Percentiles rank a stretch among this genome's conserved stretches.
Conservation (phyloP, 1,140 invertebrate species). For the Melanaphis sacchari region DNA sequence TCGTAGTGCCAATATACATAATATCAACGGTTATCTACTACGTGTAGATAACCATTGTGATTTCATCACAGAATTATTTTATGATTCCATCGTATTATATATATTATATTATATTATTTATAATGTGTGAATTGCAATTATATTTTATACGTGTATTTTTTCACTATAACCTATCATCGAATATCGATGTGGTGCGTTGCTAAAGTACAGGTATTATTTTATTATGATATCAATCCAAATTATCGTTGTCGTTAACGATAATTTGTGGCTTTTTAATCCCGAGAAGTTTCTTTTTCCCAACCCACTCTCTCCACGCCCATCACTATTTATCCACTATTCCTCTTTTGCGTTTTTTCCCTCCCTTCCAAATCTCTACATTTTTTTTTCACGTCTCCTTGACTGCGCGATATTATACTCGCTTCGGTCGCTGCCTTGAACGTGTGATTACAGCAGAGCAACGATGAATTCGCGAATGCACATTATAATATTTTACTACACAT, state of each 20-base stretch:
- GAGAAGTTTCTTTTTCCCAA: background rate
- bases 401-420: background rate
- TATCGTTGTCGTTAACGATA: background rate
- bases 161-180: background rate
- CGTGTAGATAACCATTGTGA: too few relatives aligned
- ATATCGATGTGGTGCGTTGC: too few relatives aligned
- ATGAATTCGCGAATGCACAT: background rate
- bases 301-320: background rate
- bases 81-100: background rate
- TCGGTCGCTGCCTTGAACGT: background rate
- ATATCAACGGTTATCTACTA: too few relatives aligned
- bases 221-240: conserved; percentile 14
- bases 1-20: too few relatives aligned
- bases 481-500: background rate
- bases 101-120: background rate
- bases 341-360: background rate
- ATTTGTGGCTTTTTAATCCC: background rate
- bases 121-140: background rate
- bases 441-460: background rate
- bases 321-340: background rate
- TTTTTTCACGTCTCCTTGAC: background rate
- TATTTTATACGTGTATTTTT: background rate
- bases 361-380: background rate
- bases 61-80: too few relatives aligned
- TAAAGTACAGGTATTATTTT: background rate